Base-by-base conservation (phyloP, 2,113 vertebrate species). In the Takifugu flavidus region DNA sequence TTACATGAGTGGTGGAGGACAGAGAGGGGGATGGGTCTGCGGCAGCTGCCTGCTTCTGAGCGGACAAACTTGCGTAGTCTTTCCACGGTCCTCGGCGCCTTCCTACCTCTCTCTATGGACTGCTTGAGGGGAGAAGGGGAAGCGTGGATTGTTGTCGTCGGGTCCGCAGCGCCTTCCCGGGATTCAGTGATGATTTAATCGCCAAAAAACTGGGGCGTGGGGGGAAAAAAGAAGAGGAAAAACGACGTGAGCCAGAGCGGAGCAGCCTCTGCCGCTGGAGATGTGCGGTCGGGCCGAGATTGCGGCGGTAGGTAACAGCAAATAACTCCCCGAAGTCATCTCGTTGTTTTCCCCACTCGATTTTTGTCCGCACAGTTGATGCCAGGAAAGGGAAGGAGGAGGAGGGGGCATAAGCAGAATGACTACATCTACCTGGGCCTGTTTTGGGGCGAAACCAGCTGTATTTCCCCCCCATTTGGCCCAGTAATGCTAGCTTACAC, bases 251-350 rank as follows among this genome's bases (percentile, higher is more conserved):
- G 67, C 42, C 39, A 20, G 49, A 49, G 51, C 54, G 63, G 26
- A 47, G 62, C 67, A 77, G 63, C 63, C 63, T 54, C 59, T 58
- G 75, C 64, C 54, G 71, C 49, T 55, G 78, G 89, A 86, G 83
- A 91, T 90, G 90, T 74, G 86, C 82, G 71, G 75, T 78, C 65
- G 83, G 84, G 84, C 88, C 83, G 91, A 89, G 88, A 91, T 91
- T 89, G 83, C 85, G 71, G 80, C 77, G 83, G 82, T 86, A 78
- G 75, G 84, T 79, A 76, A 47, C 63, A 53, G 70, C 59, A 67
- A 75, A 25, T 61, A 64, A 75, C 26, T 62, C 59, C 64, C 72
- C 6, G 25, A 43, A 56, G 53, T 63, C 64, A 72, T 75, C 74
- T 77, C 65, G 84, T 79, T 72, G 75, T 81, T 83, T 75, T 79